Base-by-base conservation (phyloP, 2,888 invertebrate species). In the Linhomoeus sp. region DNA sequence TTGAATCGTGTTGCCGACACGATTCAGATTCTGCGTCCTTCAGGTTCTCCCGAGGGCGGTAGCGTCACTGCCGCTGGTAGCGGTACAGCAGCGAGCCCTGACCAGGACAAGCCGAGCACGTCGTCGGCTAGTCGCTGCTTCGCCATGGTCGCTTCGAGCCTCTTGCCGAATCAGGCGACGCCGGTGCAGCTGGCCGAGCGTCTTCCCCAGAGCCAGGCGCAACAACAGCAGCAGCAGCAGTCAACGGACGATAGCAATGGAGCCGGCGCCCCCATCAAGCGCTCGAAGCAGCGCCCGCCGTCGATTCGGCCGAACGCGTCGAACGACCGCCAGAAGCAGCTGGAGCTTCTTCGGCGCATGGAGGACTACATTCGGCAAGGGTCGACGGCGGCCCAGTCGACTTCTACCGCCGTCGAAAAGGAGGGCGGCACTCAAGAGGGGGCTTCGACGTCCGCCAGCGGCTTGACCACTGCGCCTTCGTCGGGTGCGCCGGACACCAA, bases 321-420 rank as follows among this genome's bases (percentile, higher is more conserved):
- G 59, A 51, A 53, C 33, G 73, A 75, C 56, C 69, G 77, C 49
- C 75, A 76, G 59, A 67, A 72, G 37, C 77, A 77, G 59, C 68
- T 76, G 50, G 76, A 78, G 63, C 73, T 74, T 22, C 67, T 79
- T 46, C 69, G 75, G 45, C 71, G 75, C 54, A 76, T 78, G 74
- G 77, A 79, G 63, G 75, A 76, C 54, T 71, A 64, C 44, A 53
- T 69, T 20, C 50, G 59, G 40, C 52, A 55, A 5, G 25, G 24
- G 36, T n/a, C 17, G 36, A n/a, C n/a, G 9, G 40, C 40, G 22
- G 41, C 41, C 25, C 25, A 24, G 26, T 3, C 41, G 20, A n/a
- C n/a, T n/a, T n/a, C n/a, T n/a, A n/a, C n/a, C n/a, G n/a, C n/a
- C n/a, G n/a, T n/a, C n/a, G n/a, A n/a, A n/a, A n/a, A n/a, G n/a